Base-by-base conservation (phyloP, 2,888 invertebrate species). In the Rotaria sp. region DNA sequence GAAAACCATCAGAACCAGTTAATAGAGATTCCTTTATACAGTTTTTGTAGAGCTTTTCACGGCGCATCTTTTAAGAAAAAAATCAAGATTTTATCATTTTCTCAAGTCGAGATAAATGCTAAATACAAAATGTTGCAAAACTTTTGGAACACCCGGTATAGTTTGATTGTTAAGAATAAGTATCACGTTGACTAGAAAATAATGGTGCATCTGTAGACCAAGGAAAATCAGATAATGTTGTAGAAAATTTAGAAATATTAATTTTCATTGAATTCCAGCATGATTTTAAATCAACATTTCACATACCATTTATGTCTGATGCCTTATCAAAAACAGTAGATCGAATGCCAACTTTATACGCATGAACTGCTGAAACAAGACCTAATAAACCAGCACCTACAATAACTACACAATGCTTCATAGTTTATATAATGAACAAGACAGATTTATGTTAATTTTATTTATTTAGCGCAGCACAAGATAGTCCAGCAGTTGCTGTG, bases 221-320 rank as follows among this genome's bases (percentile, higher is more conserved):
- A 24, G 74, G 74, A 85, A n/a, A 74, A 55, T 86, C 85, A 8
- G 74, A 74, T 57, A 86, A 85, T 59, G 30, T 80, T 1, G 57
- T 38, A 35, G 75, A 85, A 45, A 30, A 85, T 52, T 86, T 86
- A 35, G 30, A 59, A 15, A 85, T 67, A 59, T 86, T 85, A 48
- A 45, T 80, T 24, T 55, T 74, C 85, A 86, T 86, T 4, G 35
- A 30, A 30, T 85, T 75, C 74, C 85, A 86, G 21, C 55, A 55
- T 26, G 67, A 35, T n/a, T 30, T 1, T 26, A n/a, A 30, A 35
- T 55, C 85, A 24, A 85, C n/a, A 21, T 26, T 26, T 74, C 85
- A 86, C 52, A 86, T 55, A 24, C 67, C 86, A 18, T 52, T 48
- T 13, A 52, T 75, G 8, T 55, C 41, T 52, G 21, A n/a, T 85